phyloP scores from a whole-genome alignment of 1,140 invertebrate species.

The Saxidomus purpurata region DNA sequence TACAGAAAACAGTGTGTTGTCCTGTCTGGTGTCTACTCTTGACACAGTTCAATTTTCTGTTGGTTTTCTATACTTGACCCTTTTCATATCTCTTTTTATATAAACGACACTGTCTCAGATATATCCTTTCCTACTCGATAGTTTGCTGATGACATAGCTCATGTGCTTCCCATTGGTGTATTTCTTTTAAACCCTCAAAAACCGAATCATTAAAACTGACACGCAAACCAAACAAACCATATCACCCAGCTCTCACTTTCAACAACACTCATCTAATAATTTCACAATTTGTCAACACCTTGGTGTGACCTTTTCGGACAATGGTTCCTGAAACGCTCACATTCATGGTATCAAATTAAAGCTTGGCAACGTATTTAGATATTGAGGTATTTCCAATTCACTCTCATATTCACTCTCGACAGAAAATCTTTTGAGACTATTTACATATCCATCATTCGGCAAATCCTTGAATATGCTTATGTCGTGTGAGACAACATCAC shows the following conservation, averaged over 20 bases:
- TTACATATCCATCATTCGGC: constrained; percentile 20
- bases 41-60: not conserved
- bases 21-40: not conserved
- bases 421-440: constrained; percentile 17
- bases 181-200: not conserved
- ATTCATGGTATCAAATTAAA: constrained; percentile 8
- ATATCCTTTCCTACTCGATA: not conserved
- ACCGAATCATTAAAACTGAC: not conserved
- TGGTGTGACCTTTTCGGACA: not conserved
- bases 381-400: no score
- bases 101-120: not conserved
- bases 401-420: constrained; percentile 11
- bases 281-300: constrained; percentile 19
- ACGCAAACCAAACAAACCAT: no score
- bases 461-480: constrained; percentile 26
- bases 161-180: not conserved
- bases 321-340: constrained; percentile 26
- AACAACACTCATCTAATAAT: not conserved
- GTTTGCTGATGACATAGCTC: not conserved
- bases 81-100: not conserved
- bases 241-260: not conserved
- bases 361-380: constrained; percentile 9
- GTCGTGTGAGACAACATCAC: constrained; percentile 7
- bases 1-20: not conserved
- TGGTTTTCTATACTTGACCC: not conserved